Base-by-base conservation (phyloP, 2,797 vertebrate species). In the Prunella strophiata region DNA sequence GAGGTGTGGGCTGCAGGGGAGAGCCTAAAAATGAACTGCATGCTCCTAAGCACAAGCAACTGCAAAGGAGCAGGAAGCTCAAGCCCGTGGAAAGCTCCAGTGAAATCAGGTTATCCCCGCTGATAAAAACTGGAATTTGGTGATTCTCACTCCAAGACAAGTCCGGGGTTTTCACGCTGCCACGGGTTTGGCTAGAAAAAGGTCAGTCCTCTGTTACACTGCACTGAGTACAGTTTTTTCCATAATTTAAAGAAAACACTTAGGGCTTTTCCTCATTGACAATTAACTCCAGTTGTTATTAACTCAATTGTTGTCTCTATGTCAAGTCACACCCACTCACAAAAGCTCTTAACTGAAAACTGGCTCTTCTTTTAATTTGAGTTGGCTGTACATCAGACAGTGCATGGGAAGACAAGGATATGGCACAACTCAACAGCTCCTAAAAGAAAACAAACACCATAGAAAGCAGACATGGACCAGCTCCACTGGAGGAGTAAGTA, bases 301-400 rank as follows among this genome's bases (percentile, higher is more conserved):
- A 95, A 88, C 66, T 57, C 94, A 84, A 54, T 93, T 93, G 85
- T 86, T 95, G 91, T 91, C 93, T 94, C 94, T 71, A 6, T 88
- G 89, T 95, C 84, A 95, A 79, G 91, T 87, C 88, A 95, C 88
- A 95, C 86, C 95, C 93, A 95, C 83, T 77, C 93, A 93, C 94
- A 94, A 94, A 94, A 92, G 90, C 84, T 92, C 92, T 89, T 92
- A 82, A 88, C 90, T 85, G 59, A 73, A 94, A 94, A 95, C 77
- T 67, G 63, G 93, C 90, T 95, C 88, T 93, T 94, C 93, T 94
- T 96, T 93, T 97, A 97, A 96, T 95, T 95, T 94, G 92, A 67
- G 92, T 93, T 96, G 93, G 96, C 96, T 18, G 22, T 80, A 96
- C 92, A 96, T 97, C 96, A 95, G 92, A 96, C 83, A 58, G 52